These are phyloP conservation scores for Proteles cristata DNA, from an alignment of 2,113 vertebrate genomes.

Conservation along the genomic window DNA sequence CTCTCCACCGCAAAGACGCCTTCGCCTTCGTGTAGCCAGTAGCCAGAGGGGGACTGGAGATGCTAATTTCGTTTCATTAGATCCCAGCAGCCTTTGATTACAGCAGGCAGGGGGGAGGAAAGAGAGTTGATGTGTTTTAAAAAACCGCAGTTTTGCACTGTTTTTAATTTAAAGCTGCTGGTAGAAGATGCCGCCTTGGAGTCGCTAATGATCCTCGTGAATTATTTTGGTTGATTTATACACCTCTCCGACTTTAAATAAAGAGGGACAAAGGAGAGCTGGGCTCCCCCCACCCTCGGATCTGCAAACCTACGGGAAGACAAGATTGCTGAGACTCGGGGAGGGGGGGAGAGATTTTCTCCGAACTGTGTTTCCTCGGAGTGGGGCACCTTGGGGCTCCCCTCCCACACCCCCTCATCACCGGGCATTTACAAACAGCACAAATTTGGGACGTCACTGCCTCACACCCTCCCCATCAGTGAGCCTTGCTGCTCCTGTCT, in stretches of 20 bases:
- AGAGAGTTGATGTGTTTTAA: conserved; percentile 80
- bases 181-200: conserved; percentile 79
- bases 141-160: conserved; percentile 75
- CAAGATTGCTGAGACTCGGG: background rate
- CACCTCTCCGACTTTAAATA: conserved; percentile 78
- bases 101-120: conserved; percentile 80
- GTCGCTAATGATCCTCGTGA: conserved; percentile 82
- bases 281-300: conserved; percentile 41
- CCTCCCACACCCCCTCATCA: background rate
- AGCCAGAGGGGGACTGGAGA: conserved; percentile 79
- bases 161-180: conserved; percentile 78
- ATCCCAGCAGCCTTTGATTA: conserved; percentile 75
- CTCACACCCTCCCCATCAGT: no score
- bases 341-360: background rate
- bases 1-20: background rate
- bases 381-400: background rate
- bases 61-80: conserved; percentile 86
- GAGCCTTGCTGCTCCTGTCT: fast-evolving
- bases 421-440: background rate
- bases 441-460: background rate
- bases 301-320: background rate
- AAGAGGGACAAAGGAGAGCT: conserved; percentile 66
- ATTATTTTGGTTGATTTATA: conserved; percentile 87
- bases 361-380: background rate
- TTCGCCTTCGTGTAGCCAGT: conserved; percentile 20